Evolutionary conservation across 2,888 invertebrate genomes (phyloP), one percentile per base, ranked within the genome.

Genomic region (Sarcophaga carnaria): DNA sequence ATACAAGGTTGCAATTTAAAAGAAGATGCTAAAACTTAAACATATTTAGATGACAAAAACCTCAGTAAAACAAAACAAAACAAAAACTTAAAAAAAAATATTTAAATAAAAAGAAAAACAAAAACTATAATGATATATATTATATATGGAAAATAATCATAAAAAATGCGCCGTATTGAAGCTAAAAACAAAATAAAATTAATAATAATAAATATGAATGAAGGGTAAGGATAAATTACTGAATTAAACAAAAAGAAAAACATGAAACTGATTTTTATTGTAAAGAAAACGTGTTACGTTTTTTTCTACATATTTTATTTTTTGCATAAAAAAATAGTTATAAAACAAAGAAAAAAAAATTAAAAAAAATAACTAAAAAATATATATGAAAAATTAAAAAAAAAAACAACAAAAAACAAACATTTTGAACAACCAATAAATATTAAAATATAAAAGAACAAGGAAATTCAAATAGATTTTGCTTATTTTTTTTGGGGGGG

Each of bases 61-160:
- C 87, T 87, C 87, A 87, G 87, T 67, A 78, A 83, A 49, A 70
- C 54, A 80, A 69, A 84, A 75, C 27, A 69, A 83, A 83, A 88
- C 27, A 27, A 27, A 72, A 49, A 22, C 0, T 22, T 1, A 22
- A 22, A 22, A 22, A 81, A 72, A 89, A 89, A 89, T 89, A 90
- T 96, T 96, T 96, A 96, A 96, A 96, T 96, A 96, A 96, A 96
- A 96, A 96, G 22, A 59, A 67, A 81, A 47, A 67, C 14, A 54
- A 54, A 54, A 54, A 54, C 2, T 54, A 17, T 17, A 37, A 37
- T 37, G 37, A 37, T 54, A 54, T 49, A 14, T 54, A 17, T 17
- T 96, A 96, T 96, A 96, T 37, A 37, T 37, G 37, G 37, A 96
- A 96, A 96, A 96, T 90, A 89, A 79, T 27, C 62, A 27, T 67